Conservation (phyloP, 1,140 invertebrate species). For the Drosophila persimilis region DNA sequence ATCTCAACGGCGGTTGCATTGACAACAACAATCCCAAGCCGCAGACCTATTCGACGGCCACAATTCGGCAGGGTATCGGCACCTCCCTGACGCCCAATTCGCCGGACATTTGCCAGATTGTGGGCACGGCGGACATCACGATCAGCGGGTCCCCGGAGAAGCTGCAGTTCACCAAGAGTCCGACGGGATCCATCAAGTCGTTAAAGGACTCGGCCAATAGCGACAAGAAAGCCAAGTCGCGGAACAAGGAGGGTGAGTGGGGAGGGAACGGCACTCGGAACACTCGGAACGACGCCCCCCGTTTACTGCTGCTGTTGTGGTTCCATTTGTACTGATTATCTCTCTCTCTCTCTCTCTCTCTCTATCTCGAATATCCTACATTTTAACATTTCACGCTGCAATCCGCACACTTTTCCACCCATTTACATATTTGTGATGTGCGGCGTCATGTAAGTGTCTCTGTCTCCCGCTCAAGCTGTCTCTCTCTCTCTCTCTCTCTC, state of each 20-base stretch:
- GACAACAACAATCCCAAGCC: conserved; percentile 72
- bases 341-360: too few species aligned
- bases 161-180: conserved; percentile 76
- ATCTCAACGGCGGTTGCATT: conserved; percentile 35
- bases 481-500: not conserved
- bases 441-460: conserved; percentile 54
- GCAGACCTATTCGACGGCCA: conserved; percentile 72
- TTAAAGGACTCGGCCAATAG: conserved; percentile 75
- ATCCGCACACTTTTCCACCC: not conserved
- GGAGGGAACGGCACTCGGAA: not conserved
- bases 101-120: conserved; percentile 78
- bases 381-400: conserved; percentile 23
- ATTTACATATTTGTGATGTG: conserved; percentile 22
- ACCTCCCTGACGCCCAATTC: conserved; percentile 75
- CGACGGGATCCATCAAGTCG: conserved; percentile 79
- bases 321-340: conserved; percentile 3
- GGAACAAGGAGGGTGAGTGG: conserved; percentile 81
- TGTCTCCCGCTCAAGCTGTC: conserved; percentile 7
- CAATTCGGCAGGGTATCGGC: conserved; percentile 79
- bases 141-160: conserved; percentile 72
- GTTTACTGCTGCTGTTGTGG: not conserved
- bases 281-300: conserved; percentile 13
- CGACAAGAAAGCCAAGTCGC: conserved; percentile 78
- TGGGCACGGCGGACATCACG: conserved; percentile 60
- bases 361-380: conserved; percentile 1